These are phyloP conservation scores for Pseudolaguvia tuberculata DNA, from an alignment of 2,113 vertebrate genomes.

Conservation along the genomic window DNA sequence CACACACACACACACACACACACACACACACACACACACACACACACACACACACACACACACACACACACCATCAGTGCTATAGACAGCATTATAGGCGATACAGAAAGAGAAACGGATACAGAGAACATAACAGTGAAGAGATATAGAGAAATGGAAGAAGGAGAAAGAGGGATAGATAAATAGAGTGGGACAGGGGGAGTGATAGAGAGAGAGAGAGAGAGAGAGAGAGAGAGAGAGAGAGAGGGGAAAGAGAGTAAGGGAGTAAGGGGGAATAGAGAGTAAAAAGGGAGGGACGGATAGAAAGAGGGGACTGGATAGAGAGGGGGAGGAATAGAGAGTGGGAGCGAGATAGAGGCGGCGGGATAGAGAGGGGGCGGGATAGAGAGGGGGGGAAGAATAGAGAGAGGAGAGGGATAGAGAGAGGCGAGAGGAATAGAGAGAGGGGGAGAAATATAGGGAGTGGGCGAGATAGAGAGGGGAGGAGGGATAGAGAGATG, in stretches of 20 bases:
- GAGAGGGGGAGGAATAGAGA: neutral
- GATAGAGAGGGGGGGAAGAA: too few species aligned
- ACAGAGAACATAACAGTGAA: neutral
- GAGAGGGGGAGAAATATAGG: too few species aligned
- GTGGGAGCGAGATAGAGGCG: neutral
- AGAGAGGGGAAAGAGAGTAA: constrained; percentile 17
- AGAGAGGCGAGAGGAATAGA: neutral
- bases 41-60: too few species aligned
- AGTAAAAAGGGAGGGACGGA: neutral
- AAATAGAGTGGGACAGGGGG: too few species aligned
- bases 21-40: too few species aligned
- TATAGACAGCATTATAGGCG: too few species aligned
- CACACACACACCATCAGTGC: too few species aligned
- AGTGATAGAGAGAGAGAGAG: neutral
- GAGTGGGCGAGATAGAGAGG: neutral
- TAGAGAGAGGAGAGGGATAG: neutral
- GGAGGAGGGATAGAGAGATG: neutral
- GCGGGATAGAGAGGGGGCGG: neutral
- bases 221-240: constrained; percentile 16
- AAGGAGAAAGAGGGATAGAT: too few species aligned
- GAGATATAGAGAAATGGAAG: neutral
- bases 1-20: too few species aligned
- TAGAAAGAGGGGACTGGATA: neutral
- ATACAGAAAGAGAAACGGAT: too few species aligned
- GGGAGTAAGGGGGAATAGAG: too few species aligned